These are phyloP conservation scores for Acridotheres tristis DNA, from an alignment of 2,797 vertebrate species.

Conservation along the genomic window DNA sequence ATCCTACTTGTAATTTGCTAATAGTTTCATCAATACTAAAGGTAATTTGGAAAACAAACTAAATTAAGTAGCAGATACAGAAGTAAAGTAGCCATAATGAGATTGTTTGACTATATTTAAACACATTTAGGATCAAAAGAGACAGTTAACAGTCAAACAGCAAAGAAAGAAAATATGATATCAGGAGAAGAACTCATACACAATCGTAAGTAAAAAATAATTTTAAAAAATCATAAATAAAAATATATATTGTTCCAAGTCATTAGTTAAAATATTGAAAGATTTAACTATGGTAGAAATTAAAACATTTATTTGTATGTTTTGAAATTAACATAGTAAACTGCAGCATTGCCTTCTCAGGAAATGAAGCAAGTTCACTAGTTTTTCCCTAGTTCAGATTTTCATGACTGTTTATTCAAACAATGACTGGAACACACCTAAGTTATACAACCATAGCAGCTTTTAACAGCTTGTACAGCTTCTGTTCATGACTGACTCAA, in stretches of 20 bases:
- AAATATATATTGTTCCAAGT: background rate
- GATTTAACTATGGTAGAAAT: background rate
- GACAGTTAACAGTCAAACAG: background rate
- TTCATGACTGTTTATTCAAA: background rate
- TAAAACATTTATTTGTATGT: background rate
- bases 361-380: background rate
- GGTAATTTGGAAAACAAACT: background rate
- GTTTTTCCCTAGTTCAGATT: background rate
- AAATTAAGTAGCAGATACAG: background rate
- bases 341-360: background rate
- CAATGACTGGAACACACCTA: background rate
- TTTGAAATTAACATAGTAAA: background rate
- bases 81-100: background rate
- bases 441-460: background rate
- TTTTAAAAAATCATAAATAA: background rate
- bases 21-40: background rate
- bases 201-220: background rate
- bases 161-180: background rate
- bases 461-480: background rate
- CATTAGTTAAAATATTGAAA: background rate
- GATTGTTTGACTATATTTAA: background rate
- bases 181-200: background rate
- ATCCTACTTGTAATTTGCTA: background rate
- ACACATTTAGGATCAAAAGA: background rate
- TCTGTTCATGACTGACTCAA: background rate